phyloP scores from a whole-genome alignment of 2,888 invertebrate species.

The Boloria euphrosyne region DNA sequence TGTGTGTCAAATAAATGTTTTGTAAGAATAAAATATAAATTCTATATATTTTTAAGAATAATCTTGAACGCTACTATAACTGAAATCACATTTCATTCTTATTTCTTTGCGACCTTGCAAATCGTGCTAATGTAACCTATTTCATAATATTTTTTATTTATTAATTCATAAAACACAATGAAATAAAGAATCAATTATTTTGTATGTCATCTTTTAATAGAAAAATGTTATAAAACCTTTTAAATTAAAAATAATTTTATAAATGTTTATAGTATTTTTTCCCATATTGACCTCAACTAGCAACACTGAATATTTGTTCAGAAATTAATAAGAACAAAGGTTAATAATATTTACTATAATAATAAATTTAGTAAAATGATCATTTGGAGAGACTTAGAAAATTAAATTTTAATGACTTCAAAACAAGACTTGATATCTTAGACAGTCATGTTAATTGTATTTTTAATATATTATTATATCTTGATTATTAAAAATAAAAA shows the following conservation, averaged over 20 bases:
- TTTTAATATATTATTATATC: too few species aligned
- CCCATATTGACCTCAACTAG: slow-evolving; percentile 13
- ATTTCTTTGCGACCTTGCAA: slow-evolving; percentile 44
- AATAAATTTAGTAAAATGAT: background rate
- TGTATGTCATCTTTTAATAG: slow-evolving; percentile 18
- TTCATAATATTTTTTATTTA: slow-evolving; percentile 8
- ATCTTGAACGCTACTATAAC: slow-evolving; percentile 48
- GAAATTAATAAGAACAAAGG: slow-evolving; percentile 3
- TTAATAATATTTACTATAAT: too few species aligned
- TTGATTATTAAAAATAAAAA: background rate
- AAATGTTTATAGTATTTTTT: background rate
- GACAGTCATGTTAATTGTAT: too few species aligned
- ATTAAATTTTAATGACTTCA: background rate
- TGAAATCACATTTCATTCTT: slow-evolving; percentile 55
- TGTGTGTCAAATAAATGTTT: background rate
- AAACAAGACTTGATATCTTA: too few species aligned
- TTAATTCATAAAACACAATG: background rate
- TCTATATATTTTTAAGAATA: background rate
- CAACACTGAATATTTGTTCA: slow-evolving; percentile 30
- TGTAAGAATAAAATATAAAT: background rate
- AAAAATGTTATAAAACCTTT: background rate
- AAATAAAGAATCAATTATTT: background rate
- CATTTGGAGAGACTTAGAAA: background rate
- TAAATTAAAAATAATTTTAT: background rate
- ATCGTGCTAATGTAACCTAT: slow-evolving; percentile 39